Base-by-base conservation (phyloP, 2,797 vertebrate genomes). In the Pagetopsis macropterus region DNA sequence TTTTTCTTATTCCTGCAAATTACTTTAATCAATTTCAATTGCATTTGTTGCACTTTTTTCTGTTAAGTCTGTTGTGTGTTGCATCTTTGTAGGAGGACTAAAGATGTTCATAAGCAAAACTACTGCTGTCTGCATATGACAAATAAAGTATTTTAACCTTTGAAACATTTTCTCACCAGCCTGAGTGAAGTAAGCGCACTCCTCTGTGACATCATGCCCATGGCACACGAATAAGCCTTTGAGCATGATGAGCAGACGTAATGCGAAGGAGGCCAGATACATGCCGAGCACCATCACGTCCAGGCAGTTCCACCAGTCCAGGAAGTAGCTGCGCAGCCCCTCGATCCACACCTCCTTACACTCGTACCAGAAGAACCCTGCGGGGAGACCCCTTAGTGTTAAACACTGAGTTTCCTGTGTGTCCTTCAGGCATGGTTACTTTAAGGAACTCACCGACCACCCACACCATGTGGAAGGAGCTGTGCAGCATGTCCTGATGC, bases 271-370 rank as follows among this genome's bases (percentile, higher is more conserved):
- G 0, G 96, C 96, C 91, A 97, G 85, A 83, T 97, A 98, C 95
- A 97, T 95, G 85, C 96, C 97, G 85, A 98, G 94, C 76, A 96
- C 96, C 90, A 97, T 96, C 81, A 96, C 69, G 64, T 97, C 97
- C 91, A 98, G 82, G 85, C 95, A 96, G 91, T 97, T 97, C 96
- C 97, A 98, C 96, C 96, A 96, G 90, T 97, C 97, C 75, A 95
- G 84, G 62, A 97, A 95, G 87, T 98, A 97, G 68, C 94, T 95
- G 23, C 89, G 90, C 84, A 98, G 78, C 3, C 97, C 97, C 56
- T 98, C 96, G 0, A 98, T 96, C 96, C 97, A 98, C 59, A 98
- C 95, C 79, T 98, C 97, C 81, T 98, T 98, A 82, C 96, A 97
- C 86, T 98, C 96, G 1, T 95, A 96, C 97, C 97, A 98, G 81